These are phyloP conservation scores for Drosophila obscura DNA, from an alignment of 1,140 invertebrate genomes.

Conservation along the genomic window DNA sequence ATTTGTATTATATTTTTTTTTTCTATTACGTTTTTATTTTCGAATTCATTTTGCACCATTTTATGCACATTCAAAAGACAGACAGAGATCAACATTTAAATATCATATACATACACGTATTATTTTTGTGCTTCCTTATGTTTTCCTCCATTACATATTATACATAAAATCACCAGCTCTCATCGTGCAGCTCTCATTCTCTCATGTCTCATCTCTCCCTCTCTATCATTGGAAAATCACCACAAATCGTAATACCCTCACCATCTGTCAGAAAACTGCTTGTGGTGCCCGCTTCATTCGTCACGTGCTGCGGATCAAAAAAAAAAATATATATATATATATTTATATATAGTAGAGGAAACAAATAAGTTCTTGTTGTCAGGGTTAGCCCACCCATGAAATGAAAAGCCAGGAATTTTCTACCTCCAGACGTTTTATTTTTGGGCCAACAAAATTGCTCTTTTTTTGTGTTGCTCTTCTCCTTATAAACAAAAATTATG, in stretches of 20 bases:
- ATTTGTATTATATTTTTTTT: conserved; percentile 10
- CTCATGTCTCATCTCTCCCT: conserved; percentile 31
- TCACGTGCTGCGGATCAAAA: conserved; percentile 63
- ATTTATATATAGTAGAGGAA: conserved; percentile 12
- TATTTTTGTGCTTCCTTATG: conserved; percentile 55
- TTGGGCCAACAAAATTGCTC: conserved; percentile 9
- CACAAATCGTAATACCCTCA: conserved; percentile 18
- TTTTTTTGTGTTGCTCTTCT: conserved; percentile 15
- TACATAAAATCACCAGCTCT: conserved; percentile 18
- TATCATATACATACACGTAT: conserved; percentile 33
- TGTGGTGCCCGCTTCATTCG: conserved; percentile 32
- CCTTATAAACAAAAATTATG: conserved; percentile 23
- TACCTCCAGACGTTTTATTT: conserved; percentile 41
- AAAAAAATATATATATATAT: conserved; percentile 8
- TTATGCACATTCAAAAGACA: conserved; percentile 31
- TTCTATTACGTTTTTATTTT: conserved; percentile 76
- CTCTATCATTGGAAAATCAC: conserved; percentile 32
- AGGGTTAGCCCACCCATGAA: conserved; percentile 62
- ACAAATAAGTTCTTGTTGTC: conserved; percentile 76
- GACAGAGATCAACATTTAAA: conserved; percentile 28
- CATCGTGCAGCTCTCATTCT: conserved; percentile 60
- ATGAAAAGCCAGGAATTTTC: conserved; percentile 17
- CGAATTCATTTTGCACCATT: conserved; percentile 70
- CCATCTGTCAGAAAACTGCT: conserved; percentile 6
- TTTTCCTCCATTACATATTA: conserved; percentile 20